Percentiles rank a stretch among this genome's conserved stretches.
Conservation (phyloP, 1,140 invertebrate species). For the Aradophagus sp. region DNA sequence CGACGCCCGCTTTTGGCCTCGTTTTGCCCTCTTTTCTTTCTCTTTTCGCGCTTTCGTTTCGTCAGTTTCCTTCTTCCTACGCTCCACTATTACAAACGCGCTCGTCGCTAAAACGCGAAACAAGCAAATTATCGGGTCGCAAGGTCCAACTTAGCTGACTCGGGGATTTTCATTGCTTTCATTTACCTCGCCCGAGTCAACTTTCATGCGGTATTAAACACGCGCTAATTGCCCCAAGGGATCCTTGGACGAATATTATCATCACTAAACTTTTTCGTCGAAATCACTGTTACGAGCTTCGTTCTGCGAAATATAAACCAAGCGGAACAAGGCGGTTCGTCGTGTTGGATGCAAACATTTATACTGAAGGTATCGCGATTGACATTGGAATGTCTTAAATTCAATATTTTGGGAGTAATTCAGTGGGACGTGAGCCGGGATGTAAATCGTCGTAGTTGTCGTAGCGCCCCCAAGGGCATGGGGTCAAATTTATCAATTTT, state of each 20-base stretch:
- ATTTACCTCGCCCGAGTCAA: slow-evolving; percentile 17
- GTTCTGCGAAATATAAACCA: too few relatives aligned
- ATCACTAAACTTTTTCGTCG: slow-evolving; percentile 33
- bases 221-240: slow-evolving; percentile 10
- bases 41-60: background rate
- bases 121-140: slow-evolving; percentile 5
- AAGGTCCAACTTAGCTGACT: slow-evolving; percentile 4
- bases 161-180: slow-evolving; percentile 21
- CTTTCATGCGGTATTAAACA: slow-evolving; percentile 20
- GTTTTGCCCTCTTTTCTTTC: background rate
- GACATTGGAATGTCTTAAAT: too few relatives aligned
- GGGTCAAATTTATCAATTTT: too few relatives aligned
- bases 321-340: too few relatives aligned
- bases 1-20: too few relatives aligned
- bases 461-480: too few relatives aligned
- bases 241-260: slow-evolving; percentile 20
- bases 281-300: slow-evolving; percentile 10
- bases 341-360: too few relatives aligned
- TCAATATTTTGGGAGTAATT: too few relatives aligned
- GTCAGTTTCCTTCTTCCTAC: too few relatives aligned
- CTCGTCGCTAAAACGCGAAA: background rate
- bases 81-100: slow-evolving; percentile 1
- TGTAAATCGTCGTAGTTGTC: too few relatives aligned
- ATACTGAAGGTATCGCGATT: too few relatives aligned
- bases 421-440: too few relatives aligned